Evolutionary conservation across 1,140 invertebrate genomes (phyloP), one percentile per base, ranked within the genome.

Genomic region (Luehdorfia chinensis): DNA sequence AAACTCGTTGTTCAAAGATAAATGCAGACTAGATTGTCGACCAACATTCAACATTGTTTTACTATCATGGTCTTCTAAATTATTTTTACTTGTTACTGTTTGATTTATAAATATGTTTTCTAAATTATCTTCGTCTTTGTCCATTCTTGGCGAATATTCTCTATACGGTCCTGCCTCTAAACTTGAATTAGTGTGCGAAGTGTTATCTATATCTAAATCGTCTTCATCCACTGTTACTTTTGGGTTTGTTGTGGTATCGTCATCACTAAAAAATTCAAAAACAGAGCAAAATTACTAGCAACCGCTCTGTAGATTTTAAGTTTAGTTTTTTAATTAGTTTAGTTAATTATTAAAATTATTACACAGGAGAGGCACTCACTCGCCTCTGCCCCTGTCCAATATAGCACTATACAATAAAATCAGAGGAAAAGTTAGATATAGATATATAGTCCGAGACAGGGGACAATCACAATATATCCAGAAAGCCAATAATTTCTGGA

Each of bases 161-260:
- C 30, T 44, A 13, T 28, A 18, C 23, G 28, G 30, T 25, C 12
- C 52, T 9, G 21, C 16, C 11, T 31, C 23, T 45, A 9, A 5
- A 25, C 13, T 30, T 41, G 30, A 43, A 45, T 47, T 49, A 5
- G 36, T 32, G 9, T 60, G 39, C 21, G 62, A 50, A 32, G 32
- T 59, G 25, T 55, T 47, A n/a, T 92, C 91, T 1, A 93, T 91
- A 45, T 94, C 94, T 28, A 95, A 87, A 76, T 98, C 96, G 76
- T 97, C 96, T 79, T 96, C 93, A 55, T 95, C 94, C 50, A 93
- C 92, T 12, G 94, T 93, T 0, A 98, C 96, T 70, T 96, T 88
- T 15, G 96, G 96, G 90, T 97, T 97, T 4, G 87, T 90, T 15
- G 81, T 85, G 58, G 87, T 90, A 49, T 95, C 94, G 7, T 92